These are phyloP conservation scores for Danaus chrysippus DNA, from an alignment of 2,888 invertebrate species.

Conservation along the genomic window DNA sequence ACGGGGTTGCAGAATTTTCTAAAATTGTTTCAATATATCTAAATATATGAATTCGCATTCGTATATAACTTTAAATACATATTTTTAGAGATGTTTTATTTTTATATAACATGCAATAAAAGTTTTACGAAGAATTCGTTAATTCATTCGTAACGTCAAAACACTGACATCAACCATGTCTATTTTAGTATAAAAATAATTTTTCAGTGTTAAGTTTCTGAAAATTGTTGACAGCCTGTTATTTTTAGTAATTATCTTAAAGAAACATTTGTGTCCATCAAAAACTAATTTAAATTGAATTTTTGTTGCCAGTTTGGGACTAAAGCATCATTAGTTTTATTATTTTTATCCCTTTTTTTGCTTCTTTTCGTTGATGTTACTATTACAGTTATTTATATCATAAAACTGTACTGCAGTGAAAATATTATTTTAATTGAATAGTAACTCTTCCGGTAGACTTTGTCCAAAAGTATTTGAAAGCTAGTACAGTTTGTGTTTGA, in stretches of 20 bases:
- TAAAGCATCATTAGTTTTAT: slow-evolving; percentile 34
- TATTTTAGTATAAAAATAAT: slow-evolving; percentile 64
- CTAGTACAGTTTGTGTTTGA: no score
- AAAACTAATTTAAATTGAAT: slow-evolving; percentile 52
- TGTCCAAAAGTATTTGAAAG: no score
- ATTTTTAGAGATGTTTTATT: neutral
- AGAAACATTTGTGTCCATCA: slow-evolving; percentile 65
- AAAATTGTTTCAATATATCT: no score
- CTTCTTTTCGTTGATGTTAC: neutral
- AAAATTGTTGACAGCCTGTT: slow-evolving; percentile 55
- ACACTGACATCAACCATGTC: slow-evolving; percentile 40
- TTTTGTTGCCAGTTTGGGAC: slow-evolving; percentile 35
- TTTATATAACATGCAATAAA: neutral
- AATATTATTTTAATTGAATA: no score
- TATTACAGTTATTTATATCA: no score
- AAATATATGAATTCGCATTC: neutral
- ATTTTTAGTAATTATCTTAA: slow-evolving; percentile 61
- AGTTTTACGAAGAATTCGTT: slow-evolving; percentile 33
- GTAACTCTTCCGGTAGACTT: no score
- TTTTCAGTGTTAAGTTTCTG: slow-evolving; percentile 69
- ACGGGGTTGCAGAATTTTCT: no score
- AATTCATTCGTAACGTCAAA: slow-evolving; percentile 56
- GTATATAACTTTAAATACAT: neutral
- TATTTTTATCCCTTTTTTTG: slow-evolving; percentile 17
- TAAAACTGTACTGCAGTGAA: no score